Conservation (phyloP, 2,113 vertebrate genomes). For the Himantopus leucocephalus region DNA sequence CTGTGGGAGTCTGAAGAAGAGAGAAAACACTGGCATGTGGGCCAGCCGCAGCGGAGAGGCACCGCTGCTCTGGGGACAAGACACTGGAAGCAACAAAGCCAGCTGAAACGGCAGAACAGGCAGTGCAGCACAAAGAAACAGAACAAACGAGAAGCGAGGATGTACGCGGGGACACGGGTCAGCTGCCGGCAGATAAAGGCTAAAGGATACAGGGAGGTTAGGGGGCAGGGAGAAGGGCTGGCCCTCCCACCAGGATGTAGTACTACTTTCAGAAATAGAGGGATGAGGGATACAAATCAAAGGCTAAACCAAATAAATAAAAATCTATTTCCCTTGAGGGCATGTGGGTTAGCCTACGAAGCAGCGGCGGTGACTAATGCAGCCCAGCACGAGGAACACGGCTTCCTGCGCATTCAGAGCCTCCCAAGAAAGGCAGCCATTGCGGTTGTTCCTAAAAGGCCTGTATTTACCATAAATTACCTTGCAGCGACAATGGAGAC, state of each 20-base stretch:
- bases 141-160: background rate
- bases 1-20: background rate
- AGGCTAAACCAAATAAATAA: slow-evolving; percentile 46
- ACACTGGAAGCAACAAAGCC: background rate
- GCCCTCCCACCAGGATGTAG: slow-evolving; percentile 40
- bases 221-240: background rate
- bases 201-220: background rate
- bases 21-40: background rate
- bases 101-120: background rate
- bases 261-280: slow-evolving; percentile 15
- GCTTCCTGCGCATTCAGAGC: background rate
- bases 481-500: background rate
- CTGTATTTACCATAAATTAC: background rate
- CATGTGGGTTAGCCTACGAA: background rate
- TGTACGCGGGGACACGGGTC: background rate
- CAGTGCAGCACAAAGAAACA: background rate
- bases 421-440: background rate
- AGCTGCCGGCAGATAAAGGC: background rate
- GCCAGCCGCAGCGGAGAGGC: background rate
- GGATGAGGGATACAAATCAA: slow-evolving; percentile 4
- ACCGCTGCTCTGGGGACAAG: background rate
- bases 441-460: background rate
- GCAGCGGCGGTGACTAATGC: background rate
- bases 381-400: background rate
- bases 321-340: background rate